Percentiles rank a stretch among this genome's conserved stretches.
These are phyloP conservation scores for Caenorhabditis latens DNA, from an alignment of 1,140 invertebrate species.

Conservation along the genomic window DNA sequence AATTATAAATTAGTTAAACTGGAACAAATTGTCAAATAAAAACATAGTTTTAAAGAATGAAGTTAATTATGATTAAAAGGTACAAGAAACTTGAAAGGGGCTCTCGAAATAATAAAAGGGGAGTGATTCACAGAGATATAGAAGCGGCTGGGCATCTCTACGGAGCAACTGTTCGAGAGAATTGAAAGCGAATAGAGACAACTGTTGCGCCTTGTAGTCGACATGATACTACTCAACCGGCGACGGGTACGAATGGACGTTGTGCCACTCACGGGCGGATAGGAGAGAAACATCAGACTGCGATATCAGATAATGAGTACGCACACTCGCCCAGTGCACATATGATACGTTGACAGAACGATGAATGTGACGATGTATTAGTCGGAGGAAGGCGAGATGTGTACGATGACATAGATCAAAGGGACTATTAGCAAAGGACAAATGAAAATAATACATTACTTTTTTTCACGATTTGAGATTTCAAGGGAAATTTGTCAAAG, in stretches of 20 bases:
- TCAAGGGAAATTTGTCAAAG: too few relatives aligned
- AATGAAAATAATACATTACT: background rate
- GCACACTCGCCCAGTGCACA: constrained; percentile 36
- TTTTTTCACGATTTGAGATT: background rate
- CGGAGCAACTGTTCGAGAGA: constrained; percentile 39
- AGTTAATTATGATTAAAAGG: too few relatives aligned
- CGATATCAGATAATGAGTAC: constrained; percentile 49
- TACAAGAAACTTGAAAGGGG: too few relatives aligned
- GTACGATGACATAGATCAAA: constrained; percentile 23
- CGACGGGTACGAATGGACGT: constrained; percentile 42
- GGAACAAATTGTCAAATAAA: too few relatives aligned
- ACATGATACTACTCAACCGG: constrained; percentile 47
- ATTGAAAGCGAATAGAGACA: background rate
- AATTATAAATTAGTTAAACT: too few relatives aligned
- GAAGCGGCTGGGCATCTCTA: constrained; percentile 26
- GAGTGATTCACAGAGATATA: constrained; percentile 32
- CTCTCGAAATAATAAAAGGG: constrained; percentile 30
- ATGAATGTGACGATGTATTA: constrained; percentile 22
- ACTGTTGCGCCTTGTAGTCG: constrained; percentile 53
- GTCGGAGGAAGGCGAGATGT: background rate
- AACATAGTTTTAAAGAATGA: too few relatives aligned
- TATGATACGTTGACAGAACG: constrained; percentile 49
- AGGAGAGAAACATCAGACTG: constrained; percentile 34
- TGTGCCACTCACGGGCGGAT: constrained; percentile 19
- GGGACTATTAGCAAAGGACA: background rate